Evolutionary conservation across 2,113 vertebrate species (phyloP), one percentile per base, ranked within the genome.

Genomic region (Proterorhinus semilunaris): DNA sequence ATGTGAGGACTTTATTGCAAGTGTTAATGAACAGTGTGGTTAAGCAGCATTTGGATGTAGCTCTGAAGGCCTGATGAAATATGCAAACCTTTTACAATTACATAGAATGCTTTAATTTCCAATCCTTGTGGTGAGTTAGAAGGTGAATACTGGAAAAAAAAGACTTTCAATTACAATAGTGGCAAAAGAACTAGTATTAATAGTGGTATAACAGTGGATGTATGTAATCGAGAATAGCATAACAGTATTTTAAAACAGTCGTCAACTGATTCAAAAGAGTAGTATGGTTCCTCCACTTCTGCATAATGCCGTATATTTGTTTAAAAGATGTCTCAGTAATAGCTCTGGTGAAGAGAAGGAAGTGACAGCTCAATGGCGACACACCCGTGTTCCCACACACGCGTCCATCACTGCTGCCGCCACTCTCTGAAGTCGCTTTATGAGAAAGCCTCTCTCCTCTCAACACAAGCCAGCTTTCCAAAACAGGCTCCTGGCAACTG

Each of bases 401-500:
- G 17, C 53, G 58, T 58, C 68, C 9, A 47, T 50, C 43, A 71
- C 63, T 27, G 68, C 68, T 83, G 68, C 61, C 21, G 59, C 62
- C 16, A 62, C 71, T 70, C 78, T 90, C 86, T 84, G 82, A 88
- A 80, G 83, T 64, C 65, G 70, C 73, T 89, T 90, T 79, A 87
- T 36, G 73, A 86, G 72, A 77, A 52, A 83, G 67, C 16, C 73
- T 79, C 75, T 76, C 75, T 70, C 50, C 75, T 87, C 78, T 81
- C 57, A 87, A 88, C 80, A 58, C 27, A 72, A 66, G 86, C 88
- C 89, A 90, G 86, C 73, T 92, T 92, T 92, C 90, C 90, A 90
- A 85, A 91, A 91, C 84, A 88, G 79, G 79, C 83, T 87, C 84
- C 59, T 87, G 81, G 90, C 76, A 91, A 91, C 85, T 86, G 80